A percentile compares a stretch with the other conserved stretches of the same genome.
Conservation (phyloP, 2,888 invertebrate species). For the Coelinius sp. region DNA sequence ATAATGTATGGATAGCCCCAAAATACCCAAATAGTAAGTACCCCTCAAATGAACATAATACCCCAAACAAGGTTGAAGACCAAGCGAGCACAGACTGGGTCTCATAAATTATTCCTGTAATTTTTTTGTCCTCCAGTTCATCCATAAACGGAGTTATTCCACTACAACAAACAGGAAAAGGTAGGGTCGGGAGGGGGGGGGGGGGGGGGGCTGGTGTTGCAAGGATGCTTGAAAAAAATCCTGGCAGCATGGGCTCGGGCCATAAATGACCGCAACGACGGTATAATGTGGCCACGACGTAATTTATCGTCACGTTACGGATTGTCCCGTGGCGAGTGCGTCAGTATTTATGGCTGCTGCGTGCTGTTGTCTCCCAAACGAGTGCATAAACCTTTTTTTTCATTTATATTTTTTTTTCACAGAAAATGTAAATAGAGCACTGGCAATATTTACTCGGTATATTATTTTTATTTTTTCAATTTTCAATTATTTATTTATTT, state of each 20-base stretch:
- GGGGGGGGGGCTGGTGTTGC: background rate
- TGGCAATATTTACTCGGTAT: constrained; percentile 1
- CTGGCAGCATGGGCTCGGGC: background rate
- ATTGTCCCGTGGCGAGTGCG: constrained; percentile 35
- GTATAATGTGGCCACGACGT: constrained; percentile 42
- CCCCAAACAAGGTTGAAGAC: background rate
- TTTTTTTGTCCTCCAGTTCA: background rate
- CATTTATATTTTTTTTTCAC: constrained; percentile 1
- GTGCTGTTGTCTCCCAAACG: constrained; percentile 33
- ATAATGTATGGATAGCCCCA: too few relatives aligned
- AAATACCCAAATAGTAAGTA: background rate
- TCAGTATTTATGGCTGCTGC: constrained; percentile 39
- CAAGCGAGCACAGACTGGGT: background rate
- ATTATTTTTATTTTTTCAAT: background rate
- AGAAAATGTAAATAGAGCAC: background rate
- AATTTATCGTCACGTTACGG: constrained; percentile 39
- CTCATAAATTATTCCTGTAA: constrained; percentile 10
- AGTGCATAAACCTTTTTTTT: constrained; percentile 34
- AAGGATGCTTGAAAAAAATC: constrained; percentile 24
- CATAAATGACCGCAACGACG: constrained; percentile 41
- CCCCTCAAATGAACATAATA: background rate
- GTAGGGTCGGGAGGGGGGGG: background rate
- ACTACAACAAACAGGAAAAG: constrained; percentile 2
- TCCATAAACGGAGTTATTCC: constrained; percentile 7
- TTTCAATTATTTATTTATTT: background rate